phyloP scores from a whole-genome alignment of 1,140 invertebrate species.

The Scaptomyza graminum region DNA sequence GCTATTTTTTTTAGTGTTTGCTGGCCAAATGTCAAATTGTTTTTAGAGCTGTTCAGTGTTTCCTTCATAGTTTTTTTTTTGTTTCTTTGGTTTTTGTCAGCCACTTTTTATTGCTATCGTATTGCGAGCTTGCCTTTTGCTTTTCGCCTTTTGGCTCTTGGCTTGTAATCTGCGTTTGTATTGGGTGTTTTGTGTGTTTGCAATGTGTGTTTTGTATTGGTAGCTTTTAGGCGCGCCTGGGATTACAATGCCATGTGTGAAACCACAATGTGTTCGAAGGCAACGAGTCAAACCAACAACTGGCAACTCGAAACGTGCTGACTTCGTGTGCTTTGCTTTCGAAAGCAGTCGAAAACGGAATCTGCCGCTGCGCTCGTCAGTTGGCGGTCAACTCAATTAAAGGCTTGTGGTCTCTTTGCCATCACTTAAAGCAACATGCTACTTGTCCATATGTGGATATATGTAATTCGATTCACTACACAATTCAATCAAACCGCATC shows the following conservation, averaged over 20 bases:
- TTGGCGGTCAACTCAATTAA: conserved; percentile 65
- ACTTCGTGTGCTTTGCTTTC: conserved; percentile 45
- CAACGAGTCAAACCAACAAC: conserved; percentile 29
- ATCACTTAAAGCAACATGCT: conserved; percentile 21
- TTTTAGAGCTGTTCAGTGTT: conserved; percentile 67
- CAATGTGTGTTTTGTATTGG: conserved; percentile 27
- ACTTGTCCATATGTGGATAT: not conserved
- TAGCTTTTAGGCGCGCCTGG: conserved; percentile 61
- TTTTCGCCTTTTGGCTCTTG: conserved; percentile 22
- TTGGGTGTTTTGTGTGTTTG: conserved; percentile 11
- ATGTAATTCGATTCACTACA: not conserved
- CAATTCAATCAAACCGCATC: not conserved
- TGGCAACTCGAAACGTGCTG: conserved; percentile 57
- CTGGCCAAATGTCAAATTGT: conserved; percentile 81
- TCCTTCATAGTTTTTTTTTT: conserved; percentile 31
- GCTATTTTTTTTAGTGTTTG: conserved; percentile 41
- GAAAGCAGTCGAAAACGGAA: conserved; percentile 12
- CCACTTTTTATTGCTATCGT: conserved; percentile 68
- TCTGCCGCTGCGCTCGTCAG: conserved; percentile 22
- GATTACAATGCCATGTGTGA: conserved; percentile 65
- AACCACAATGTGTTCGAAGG: conserved; percentile 65
- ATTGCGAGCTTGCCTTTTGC: conserved; percentile 49
- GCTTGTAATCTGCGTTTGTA: conserved; percentile 59
- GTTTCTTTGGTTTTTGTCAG: conserved; percentile 33
- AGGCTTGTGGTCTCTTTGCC: conserved; percentile 56